Conservation (phyloP, 1,140 invertebrate species). For the Panagrolaimus sp. region DNA sequence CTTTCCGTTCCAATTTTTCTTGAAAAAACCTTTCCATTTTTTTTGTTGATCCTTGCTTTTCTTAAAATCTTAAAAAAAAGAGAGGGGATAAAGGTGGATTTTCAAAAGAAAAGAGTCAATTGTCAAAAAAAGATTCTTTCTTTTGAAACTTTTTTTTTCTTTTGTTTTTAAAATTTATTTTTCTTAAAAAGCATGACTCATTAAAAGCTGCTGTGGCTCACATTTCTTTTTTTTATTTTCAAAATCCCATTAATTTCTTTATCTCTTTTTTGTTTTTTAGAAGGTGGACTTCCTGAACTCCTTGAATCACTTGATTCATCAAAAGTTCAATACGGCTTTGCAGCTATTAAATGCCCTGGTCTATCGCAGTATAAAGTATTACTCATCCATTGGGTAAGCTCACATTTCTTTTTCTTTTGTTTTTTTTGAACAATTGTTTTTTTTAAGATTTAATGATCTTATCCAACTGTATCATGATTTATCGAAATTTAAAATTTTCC, state of each 20-base stretch:
- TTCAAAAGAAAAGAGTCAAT: not conserved
- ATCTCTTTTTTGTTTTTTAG: constrained; percentile 22
- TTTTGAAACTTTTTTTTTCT: not conserved
- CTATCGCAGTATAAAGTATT: constrained; percentile 37
- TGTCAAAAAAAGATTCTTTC: too few species aligned
- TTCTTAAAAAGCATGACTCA: too few species aligned
- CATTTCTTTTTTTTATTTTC: too few species aligned
- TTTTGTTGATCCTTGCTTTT: too few species aligned
- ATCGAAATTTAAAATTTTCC: not conserved
- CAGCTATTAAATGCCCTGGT: constrained; percentile 16
- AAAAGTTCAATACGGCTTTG: constrained; percentile 49
- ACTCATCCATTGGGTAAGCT: constrained; percentile 47
- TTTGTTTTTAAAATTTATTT: constrained; percentile 18
- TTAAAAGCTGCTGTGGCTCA: too few species aligned
- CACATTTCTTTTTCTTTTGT: not conserved
- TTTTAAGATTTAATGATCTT: not conserved
- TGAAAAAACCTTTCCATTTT: too few species aligned
- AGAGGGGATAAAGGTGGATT: not conserved
- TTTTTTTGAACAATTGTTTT: not conserved
- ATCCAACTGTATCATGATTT: too few species aligned
- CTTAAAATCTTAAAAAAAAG: not conserved
- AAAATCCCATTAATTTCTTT: too few species aligned
- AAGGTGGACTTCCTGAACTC: constrained; percentile 39
- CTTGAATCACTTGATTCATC: constrained; percentile 22
- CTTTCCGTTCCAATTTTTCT: too few species aligned